phyloP scores from a whole-genome alignment of 2,113 vertebrate genomes.

The Myotis brandtii region DNA sequence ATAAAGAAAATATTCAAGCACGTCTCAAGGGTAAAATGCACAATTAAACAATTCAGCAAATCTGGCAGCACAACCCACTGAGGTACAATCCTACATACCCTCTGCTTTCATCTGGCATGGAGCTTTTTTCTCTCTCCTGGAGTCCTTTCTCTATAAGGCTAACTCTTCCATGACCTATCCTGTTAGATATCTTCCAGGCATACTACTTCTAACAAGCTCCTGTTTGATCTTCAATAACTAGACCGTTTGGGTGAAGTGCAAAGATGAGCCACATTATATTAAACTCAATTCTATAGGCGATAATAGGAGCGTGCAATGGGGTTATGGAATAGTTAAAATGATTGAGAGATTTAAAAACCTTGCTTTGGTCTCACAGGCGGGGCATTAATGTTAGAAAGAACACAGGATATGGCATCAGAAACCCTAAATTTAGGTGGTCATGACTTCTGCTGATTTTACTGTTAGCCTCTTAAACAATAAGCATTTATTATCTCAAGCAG shows the following conservation, averaged over 20 bases:
- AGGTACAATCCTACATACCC: not conserved
- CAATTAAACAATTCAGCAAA: not conserved
- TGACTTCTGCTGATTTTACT: not conserved
- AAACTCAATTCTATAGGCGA: constrained; percentile 42
- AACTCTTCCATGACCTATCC: not conserved
- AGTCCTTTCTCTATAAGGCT: not conserved
- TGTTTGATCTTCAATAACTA: constrained; percentile 60
- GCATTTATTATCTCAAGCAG: not conserved
- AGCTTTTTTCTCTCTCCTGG: constrained; percentile 38
- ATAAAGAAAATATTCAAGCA: constrained; percentile 4
- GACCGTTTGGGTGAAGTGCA: not conserved
- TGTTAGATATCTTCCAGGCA: not conserved
- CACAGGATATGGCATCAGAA: not conserved
- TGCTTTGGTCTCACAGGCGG: not conserved
- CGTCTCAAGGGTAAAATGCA: constrained; percentile 12
- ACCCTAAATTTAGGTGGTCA: not conserved
- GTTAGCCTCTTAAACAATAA: not conserved
- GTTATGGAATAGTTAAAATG: constrained; percentile 46
- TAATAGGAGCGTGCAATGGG: not conserved
- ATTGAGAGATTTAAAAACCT: not conserved
- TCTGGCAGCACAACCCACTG: not conserved
- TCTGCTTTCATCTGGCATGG: not conserved
- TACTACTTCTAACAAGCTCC: not conserved
- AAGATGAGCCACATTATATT: constrained; percentile 53
- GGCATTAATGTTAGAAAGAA: not conserved